These are phyloP conservation scores for Pterois miles DNA, from an alignment of 2,797 vertebrate genomes.

Conservation along the genomic window DNA sequence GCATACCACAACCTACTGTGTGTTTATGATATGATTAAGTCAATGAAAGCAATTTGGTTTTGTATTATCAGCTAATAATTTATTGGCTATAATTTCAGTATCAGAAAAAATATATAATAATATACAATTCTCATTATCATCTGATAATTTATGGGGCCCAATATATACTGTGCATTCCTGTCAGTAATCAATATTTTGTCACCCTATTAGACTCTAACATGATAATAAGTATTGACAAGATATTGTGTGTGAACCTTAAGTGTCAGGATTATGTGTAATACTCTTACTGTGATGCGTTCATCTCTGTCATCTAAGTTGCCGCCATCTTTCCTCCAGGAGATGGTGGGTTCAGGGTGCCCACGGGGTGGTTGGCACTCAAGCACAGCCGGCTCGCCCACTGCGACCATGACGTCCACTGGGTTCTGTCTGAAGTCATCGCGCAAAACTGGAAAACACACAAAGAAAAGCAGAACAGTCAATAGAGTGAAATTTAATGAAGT, in stretches of 20 bases:
- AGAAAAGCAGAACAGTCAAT: constrained; percentile 1
- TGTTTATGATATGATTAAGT: no score
- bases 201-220: background rate
- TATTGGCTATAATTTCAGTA: no score
- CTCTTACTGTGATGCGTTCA: constrained; percentile 92
- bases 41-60: no score
- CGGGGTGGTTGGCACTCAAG: constrained; percentile 95
- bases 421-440: constrained; percentile 97
- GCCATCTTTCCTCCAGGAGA: constrained; percentile 95
- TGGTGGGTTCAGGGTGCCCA: constrained; percentile 94
- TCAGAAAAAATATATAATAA: no score
- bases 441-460: constrained; percentile 82
- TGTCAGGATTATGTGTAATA: background rate
- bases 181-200: background rate
- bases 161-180: no score
- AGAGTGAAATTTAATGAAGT: background rate
- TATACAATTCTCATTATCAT: no score
- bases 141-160: no score
- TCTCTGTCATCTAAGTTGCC: constrained; percentile 88
- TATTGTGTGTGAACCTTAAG: background rate
- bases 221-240: background rate
- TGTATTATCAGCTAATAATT: no score
- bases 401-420: constrained; percentile 94
- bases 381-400: constrained; percentile 92
- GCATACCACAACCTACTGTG: no score